Evolutionary conservation across 1,140 invertebrate species (phyloP), one percentile per base, ranked within the genome.

Genomic region (Pollicipes pollicipes): DNA sequence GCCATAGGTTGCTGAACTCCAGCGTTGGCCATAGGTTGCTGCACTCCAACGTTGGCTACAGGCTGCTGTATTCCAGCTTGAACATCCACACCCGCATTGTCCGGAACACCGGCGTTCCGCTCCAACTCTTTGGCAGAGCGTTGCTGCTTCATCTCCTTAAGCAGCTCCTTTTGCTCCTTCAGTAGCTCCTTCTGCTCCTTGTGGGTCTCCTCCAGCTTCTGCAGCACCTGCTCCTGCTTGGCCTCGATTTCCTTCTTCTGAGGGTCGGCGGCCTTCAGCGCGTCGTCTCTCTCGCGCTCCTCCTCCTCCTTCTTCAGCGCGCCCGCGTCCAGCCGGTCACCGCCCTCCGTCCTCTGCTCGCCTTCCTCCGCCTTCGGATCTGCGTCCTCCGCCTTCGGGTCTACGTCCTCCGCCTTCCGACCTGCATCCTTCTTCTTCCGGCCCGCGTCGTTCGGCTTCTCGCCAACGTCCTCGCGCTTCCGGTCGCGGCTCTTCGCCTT

Each of bases 131-230:
- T 21, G n/a, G 27, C 27, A 27, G 27, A 29, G 8, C 28, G 27
- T n/a, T 66, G 64, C 64, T 66, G 27, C 28, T 66, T 66, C 64
- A 66, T 66, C 64, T 66, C 64, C 3, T 29, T 29, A 4, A 66
- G 64, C 27, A 66, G n/a, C 64, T 27, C 28, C 64, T 66, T 66
- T n/a, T 66, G 64, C n/a, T 27, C 64, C 27, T 66, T 8, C 64
- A 66, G 28, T n/a, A 66, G 28, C 27, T 27, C 64, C 64, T 66
- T 66, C 64, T 66, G 64, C 28, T 66, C 27, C 64, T 66, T 27
- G 64, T 66, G 64, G 8, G 64, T 66, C 64, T 66, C 64, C n/a
- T 66, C 27, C 64, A 66, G 64, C 64, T 66, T 66, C 64, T 66
- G n/a, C 27, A 66, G 28, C 64, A 66, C 64, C n/a, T 8, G 10